phyloP scores from a whole-genome alignment of 2,113 vertebrate genomes.

The Anhinga rufa region DNA sequence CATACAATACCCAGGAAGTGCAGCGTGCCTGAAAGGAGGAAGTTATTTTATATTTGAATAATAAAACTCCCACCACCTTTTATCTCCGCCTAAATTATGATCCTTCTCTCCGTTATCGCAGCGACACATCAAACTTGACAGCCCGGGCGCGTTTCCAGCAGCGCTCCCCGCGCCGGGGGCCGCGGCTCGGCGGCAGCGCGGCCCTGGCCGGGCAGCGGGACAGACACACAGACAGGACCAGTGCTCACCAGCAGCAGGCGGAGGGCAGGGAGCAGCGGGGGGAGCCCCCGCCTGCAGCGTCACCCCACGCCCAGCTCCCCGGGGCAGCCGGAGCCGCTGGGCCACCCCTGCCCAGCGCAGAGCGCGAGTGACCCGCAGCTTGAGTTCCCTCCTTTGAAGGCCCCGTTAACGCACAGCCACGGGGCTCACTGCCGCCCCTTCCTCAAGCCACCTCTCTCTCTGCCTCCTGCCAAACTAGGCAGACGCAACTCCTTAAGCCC shows the following conservation, averaged over 20 bases:
- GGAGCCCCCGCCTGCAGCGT: not conserved
- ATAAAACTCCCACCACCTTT: conserved; percentile 45
- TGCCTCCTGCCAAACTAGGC: not conserved
- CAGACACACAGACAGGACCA: not conserved
- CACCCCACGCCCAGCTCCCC: fast-evolving
- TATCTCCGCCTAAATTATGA: not conserved
- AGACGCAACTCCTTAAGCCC: not conserved
- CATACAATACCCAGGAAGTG: not conserved
- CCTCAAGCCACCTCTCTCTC: not conserved
- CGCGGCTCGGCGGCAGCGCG: fast-evolving
- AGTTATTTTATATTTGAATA: conserved; percentile 34
- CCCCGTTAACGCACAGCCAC: fast-evolving
- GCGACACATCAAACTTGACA: not conserved
- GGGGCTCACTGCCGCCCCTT: fast-evolving
- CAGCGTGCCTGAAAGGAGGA: not conserved
- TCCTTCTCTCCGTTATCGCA: not conserved
- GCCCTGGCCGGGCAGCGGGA: not conserved
- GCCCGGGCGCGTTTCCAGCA: fast-evolving
- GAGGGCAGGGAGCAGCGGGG: not conserved
- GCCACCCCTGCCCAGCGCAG: not conserved
- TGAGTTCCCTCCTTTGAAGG: not conserved
- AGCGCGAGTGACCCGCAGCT: fast-evolving
- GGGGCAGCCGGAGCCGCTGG: not conserved
- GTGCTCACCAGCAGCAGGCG: fast-evolving
- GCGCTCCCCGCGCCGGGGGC: fast-evolving